Percentiles rank a stretch among this genome's conserved stretches.
Conservation (phyloP, 2,113 vertebrate genomes). For the Pardalotus punctatus region DNA sequence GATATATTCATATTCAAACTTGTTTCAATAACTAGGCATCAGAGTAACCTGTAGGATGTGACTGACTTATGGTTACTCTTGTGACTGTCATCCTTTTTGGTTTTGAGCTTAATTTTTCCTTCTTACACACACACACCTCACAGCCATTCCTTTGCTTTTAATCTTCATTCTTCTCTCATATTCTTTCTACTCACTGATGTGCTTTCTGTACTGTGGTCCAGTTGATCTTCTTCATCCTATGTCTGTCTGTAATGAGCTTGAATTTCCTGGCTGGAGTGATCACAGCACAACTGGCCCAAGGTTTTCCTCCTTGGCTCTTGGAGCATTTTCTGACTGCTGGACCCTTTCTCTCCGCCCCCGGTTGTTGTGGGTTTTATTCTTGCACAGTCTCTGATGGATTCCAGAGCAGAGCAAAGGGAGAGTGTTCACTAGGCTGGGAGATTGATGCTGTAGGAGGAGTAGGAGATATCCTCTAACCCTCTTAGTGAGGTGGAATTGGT, state of each 20-base stretch:
- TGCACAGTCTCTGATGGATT: background rate
- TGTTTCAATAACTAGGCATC: background rate
- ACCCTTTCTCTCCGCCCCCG: background rate
- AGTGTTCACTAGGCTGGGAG: background rate
- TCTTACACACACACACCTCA: background rate
- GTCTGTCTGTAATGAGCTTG: background rate
- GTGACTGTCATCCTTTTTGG: background rate
- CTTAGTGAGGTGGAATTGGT: background rate
- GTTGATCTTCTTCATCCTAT: background rate
- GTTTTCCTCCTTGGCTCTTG: background rate
- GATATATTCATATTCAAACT: background rate
- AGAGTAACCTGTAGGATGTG: background rate
- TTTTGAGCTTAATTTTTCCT: background rate
- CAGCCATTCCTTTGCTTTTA: background rate
- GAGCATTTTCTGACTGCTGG: background rate
- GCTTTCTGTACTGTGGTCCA: background rate
- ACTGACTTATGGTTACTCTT: background rate
- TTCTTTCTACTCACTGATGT: background rate
- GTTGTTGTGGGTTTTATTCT: background rate
- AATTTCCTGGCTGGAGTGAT: background rate
- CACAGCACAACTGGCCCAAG: background rate
- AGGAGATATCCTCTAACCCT: background rate
- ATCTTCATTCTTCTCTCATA: background rate
- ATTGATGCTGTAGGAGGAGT: background rate
- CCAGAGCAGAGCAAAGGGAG: background rate